Evolutionary conservation across 2,888 invertebrate genomes (phyloP), one percentile per base, ranked within the genome.

Genomic region (Aleiodes alternator): DNA sequence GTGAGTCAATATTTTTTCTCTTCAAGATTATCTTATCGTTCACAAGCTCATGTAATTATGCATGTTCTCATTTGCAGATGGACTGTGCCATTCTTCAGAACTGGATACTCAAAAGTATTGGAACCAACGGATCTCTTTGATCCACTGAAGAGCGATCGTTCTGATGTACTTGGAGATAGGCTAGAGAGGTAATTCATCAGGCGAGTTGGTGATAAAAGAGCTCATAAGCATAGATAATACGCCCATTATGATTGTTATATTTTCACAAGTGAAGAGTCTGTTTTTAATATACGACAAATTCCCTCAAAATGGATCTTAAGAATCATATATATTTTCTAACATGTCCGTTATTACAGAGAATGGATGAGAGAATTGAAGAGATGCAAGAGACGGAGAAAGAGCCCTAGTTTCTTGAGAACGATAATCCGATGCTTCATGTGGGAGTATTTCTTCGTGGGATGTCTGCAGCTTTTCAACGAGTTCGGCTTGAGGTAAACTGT

Each of bases 101-200:
- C 93, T 85, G 97, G 96, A 0, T 93, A 93, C 83, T 92, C 91
- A 74, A 93, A 95, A 83, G 93, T 94, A 69, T 88, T 97, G 66
- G 94, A 94, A 80, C 91, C 94, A 61, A 91, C 92, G 34, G 97
- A 97, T 89, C 90, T 97, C 57, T 94, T 94, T 84, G 93, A 94
- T 82, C 93, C 96, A 0, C 91, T 94, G 68, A 90, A 90, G 55
- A 91, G 90, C 31, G 96, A 96, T 87, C 91, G 92, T 84, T 96
- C 96, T n/a, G 91, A 91, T 83, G 61, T 85, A 43, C 90, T 94
- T n/a, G 95, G 95, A 8, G 93, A 94, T 84, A 89, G 90, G 85
- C 90, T 96, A 79, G 94, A 95, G 90, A 91, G 88, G 93, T 94
- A 84, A 89, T 91, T 88, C 80, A 61, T 77, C 53, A n/a, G 53